These are phyloP conservation scores for Gobio occitaniae DNA, from an alignment of 2,797 vertebrate species.

Conservation along the genomic window DNA sequence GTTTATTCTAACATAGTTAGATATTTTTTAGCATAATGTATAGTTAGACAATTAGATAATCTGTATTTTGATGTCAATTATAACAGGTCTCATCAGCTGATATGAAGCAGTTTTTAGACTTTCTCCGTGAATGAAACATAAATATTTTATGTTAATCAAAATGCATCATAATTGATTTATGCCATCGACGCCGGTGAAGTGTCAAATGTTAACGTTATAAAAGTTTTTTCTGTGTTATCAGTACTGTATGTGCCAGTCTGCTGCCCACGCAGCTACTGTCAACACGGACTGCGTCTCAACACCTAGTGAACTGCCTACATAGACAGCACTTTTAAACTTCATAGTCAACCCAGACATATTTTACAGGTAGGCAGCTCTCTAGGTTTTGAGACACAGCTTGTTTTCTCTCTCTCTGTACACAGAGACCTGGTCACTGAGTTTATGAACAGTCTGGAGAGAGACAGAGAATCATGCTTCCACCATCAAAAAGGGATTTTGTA, in stretches of 20 bases:
- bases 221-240: not conserved
- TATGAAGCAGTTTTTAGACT: not conserved
- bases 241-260: not conserved
- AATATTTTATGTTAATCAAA: not conserved
- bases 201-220: not conserved
- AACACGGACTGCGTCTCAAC: not conserved
- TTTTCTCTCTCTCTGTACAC: not conserved
- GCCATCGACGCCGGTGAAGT: not conserved
- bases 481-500: slow-evolving; percentile 83
- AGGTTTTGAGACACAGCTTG: not conserved
- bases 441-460: slow-evolving; percentile 57
- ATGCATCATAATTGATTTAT: not conserved
- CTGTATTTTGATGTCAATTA: not conserved
- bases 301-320: not conserved
- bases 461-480: slow-evolving; percentile 78
- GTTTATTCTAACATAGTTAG: not conserved
- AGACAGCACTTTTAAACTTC: not conserved
- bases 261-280: slow-evolving; percentile 28
- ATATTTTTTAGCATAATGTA: not conserved
- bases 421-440: slow-evolving; percentile 27
- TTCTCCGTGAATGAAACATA: not conserved
- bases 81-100: not conserved
- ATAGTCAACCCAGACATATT: not conserved
- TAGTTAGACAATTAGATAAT: not conserved
- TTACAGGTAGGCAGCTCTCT: not conserved